Evolutionary conservation across 1,140 invertebrate species (phyloP), one percentile per base, ranked within the genome.

Genomic region (Drosophila orena): DNA sequence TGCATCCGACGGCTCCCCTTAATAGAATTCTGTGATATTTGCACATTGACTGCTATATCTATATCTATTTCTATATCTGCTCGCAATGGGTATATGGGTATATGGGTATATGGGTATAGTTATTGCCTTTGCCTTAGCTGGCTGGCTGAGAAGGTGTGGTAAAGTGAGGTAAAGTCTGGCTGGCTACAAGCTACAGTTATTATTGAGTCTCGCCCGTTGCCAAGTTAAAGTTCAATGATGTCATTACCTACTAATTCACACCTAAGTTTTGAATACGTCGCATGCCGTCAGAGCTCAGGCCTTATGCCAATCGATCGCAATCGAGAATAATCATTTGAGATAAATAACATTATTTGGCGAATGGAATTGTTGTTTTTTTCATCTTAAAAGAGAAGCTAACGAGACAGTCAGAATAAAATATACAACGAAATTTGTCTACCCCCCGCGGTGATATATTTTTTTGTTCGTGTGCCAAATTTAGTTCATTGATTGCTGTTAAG

Each of bases 171-270:
- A 44, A 44, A 46, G 60, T 14, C 62, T 10, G 49, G 53, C 62
- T 10, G 49, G 53, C 68, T 57, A 71, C 70, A 88, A 89, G 83
- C 83, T 89, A 83, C 83, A 88, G 75, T 88, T 88, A 83, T 69
- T 72, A 55, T 69, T 53, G 49, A 62, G 66, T 70, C 62, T 64
- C 54, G 60, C 69, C 62, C 52, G 68, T 66, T 88, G 84, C 65
- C 83, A 75, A 88, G 84, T 89, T 88, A 88, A 88, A 88, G 83
- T 88, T 88, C 84, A 88, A 89, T 88, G 83, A 88, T 88, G 83
- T 88, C 83, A 88, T 88, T 88, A 88, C 83, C 83, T 66, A 83
- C 83, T 89, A 88, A 88, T 88, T 88, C 83, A 88, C 83, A 88
- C 83, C 83, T 88, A 89, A 89, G 84, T 88, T 81, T 81, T 79